Evolutionary conservation across 1,140 invertebrate species (phyloP).

Genomic region (Drosophila eugracilis): DNA sequence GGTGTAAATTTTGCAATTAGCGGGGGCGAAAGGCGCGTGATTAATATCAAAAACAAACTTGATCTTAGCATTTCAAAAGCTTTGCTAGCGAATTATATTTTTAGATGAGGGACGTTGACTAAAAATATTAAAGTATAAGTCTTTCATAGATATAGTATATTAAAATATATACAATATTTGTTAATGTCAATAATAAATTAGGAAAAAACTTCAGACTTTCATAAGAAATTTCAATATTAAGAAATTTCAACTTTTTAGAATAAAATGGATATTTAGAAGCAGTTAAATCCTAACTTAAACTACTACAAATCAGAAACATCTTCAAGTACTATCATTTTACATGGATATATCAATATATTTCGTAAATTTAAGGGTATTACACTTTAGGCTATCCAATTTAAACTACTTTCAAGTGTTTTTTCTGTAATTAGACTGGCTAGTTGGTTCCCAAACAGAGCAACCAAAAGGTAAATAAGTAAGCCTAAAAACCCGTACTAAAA

Average conservation of each 20-base stretch:
- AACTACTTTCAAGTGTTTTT: conserved; percentile 3
- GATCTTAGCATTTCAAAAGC: background rate
- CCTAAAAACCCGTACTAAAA: conserved; percentile 54
- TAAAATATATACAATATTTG: too few species aligned
- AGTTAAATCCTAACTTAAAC: too few species aligned
- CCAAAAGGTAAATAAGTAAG: conserved; percentile 45
- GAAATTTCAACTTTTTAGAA: too few species aligned
- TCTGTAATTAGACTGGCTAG: conserved; percentile 42
- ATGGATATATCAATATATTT: background rate
- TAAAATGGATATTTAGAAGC: too few species aligned
- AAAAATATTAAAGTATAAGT: background rate
- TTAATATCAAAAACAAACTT: background rate
- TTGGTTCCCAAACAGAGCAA: conserved; percentile 20
- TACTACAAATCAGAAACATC: too few species aligned
- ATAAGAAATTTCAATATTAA: too few species aligned
- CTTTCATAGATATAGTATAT: too few species aligned
- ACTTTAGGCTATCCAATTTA: too few species aligned
- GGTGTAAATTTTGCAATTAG: conserved; percentile 6
- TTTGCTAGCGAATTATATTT: background rate
- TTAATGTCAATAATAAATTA: too few species aligned
- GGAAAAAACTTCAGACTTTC: too few species aligned
- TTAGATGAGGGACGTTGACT: background rate
- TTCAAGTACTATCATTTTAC: too few species aligned
- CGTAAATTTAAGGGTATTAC: background rate
- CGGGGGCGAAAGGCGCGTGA: conserved; percentile 9